These are phyloP conservation scores for Philopotamus ludificatus DNA, from an alignment of 1,140 invertebrate species.

Conservation along the genomic window DNA sequence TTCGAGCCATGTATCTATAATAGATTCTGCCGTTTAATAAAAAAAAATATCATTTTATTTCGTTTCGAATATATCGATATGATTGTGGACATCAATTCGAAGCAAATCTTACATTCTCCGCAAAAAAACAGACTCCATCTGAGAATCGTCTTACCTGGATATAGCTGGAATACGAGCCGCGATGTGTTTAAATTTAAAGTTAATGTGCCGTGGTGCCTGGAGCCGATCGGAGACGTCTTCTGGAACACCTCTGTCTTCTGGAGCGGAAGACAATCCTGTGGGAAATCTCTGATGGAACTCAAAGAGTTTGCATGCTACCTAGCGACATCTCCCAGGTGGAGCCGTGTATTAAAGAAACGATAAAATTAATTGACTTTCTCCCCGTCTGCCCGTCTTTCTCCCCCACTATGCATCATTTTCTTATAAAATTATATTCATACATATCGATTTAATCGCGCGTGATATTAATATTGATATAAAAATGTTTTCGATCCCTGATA, in stretches of 20 bases:
- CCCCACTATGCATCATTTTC: too few relatives aligned
- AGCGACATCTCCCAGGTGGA: background rate
- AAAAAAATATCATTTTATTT: too few relatives aligned
- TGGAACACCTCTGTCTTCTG: slow-evolving; percentile 11
- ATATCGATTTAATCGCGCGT: too few relatives aligned
- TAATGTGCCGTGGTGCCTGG: slow-evolving; percentile 22
- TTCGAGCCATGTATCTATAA: too few relatives aligned
- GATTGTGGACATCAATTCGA: too few relatives aligned
- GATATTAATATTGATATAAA: background rate
- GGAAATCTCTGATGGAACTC: slow-evolving; percentile 30
- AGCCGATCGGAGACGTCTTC: slow-evolving; percentile 12
- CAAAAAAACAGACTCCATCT: slow-evolving; percentile 12
- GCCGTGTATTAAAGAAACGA: background rate
- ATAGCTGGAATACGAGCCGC: slow-evolving; percentile 19
- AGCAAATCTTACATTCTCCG: too few relatives aligned
- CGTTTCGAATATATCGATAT: too few relatives aligned
- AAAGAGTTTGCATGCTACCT: background rate
- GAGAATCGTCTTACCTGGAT: slow-evolving; percentile 14
- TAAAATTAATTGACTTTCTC: slow-evolving; percentile 3
- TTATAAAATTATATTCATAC: too few relatives aligned
- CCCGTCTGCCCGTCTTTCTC: too few relatives aligned
- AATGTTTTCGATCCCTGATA: too few relatives aligned
- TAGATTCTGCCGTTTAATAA: too few relatives aligned
- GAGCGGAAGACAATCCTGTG: slow-evolving; percentile 11
- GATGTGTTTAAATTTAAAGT: slow-evolving; percentile 32